Base-by-base conservation (phyloP, 1,140 invertebrate species). In the Phymastichus coffea region DNA sequence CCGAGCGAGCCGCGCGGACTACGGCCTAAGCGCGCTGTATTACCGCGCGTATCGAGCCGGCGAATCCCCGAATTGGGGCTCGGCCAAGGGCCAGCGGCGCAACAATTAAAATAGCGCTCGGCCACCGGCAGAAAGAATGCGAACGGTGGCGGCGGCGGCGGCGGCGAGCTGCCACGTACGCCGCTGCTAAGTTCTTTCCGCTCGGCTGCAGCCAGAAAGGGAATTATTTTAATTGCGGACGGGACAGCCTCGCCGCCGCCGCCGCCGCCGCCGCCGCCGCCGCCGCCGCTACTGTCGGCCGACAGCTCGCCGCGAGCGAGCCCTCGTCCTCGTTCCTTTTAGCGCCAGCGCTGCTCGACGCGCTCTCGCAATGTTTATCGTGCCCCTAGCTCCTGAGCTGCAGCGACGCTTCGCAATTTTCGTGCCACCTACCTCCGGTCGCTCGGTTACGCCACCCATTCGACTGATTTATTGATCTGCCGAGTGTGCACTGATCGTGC, bases 141-240 rank as follows among this genome's bases (percentile, higher is more conserved):
- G 58, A 63, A 26, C 26, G 60, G 63, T 63, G 58, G 41, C 38
- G 48, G 43, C 44, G 35, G 56, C 37, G 52, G 48, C 30, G 35
- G 43, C 37, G 49, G 44, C 19, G 35, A 30, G 55, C 37, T 38
- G 57, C 25, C 37, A 40, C 2, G 60, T 55, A 66, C 67, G 53
- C 52, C 59, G 68, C 70, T 71, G 68, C 69, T 74, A 76, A 76
- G 69, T 75, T 76, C 74, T 76, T 76, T 76, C 72, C 74, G 73
- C 74, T 75, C 66, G 73, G 72, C 72, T 76, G 73, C 71, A 70
- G 65, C 62, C 76, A 78, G 78, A 80, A 79, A 80, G 78, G 77
- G 78, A 80, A 80, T 80, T 80, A 80, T 80, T 80, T 80, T 80
- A 80, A 80, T 80, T 79, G 77, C 78, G 77, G 77, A 75, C 76